Base-by-base conservation (phyloP, 2,888 invertebrate genomes). In the Cepaea hortensis region DNA sequence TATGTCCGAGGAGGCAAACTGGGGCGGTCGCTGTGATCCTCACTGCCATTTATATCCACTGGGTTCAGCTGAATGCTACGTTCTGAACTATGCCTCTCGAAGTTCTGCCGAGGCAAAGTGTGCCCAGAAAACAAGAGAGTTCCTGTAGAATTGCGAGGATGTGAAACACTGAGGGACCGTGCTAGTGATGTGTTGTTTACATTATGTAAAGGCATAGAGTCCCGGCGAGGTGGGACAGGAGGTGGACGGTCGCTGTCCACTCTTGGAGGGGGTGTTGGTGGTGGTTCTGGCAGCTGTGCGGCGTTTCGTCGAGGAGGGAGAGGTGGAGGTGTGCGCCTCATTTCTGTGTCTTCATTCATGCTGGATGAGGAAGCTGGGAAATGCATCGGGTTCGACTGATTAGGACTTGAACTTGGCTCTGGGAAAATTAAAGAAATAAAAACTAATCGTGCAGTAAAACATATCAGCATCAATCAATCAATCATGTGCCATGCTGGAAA, bases 261-360 rank as follows among this genome's bases (percentile, higher is more conserved):
- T 87, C 96, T 95, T 11, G 96, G 96, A 83, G 96, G 97, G 92
- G 96, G 95, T 84, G 95, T 95, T n/a, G 96, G 86, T 96, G 96
- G 85, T 96, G 96, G 94, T 18, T 87, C 87, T 18, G 82, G 80
- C 35, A 87, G 50, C 61, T 82, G 48, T 68, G 62, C 35, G 65
- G 84, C 80, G 20, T 85, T 87, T 80, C 96, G 95, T 89, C 95
- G 90, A n/a, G 91, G 90, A 48, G 92, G 92, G 55, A 92, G 93
- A 7, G 92, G 89, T 80, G 93, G 93, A 11, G 93, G 93, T 65
- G 84, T 90, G 75, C 61, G 90, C 75, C 82, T 90, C 72, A 80
- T 85, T 65, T 84, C 91, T 82, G 50, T 89, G 72, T 83, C 88
- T 75, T 87, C 90, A 85, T 84, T 89, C 83, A 85, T 85, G 87